Conservation (phyloP, 2,888 invertebrate species). For the Amiota communis region DNA sequence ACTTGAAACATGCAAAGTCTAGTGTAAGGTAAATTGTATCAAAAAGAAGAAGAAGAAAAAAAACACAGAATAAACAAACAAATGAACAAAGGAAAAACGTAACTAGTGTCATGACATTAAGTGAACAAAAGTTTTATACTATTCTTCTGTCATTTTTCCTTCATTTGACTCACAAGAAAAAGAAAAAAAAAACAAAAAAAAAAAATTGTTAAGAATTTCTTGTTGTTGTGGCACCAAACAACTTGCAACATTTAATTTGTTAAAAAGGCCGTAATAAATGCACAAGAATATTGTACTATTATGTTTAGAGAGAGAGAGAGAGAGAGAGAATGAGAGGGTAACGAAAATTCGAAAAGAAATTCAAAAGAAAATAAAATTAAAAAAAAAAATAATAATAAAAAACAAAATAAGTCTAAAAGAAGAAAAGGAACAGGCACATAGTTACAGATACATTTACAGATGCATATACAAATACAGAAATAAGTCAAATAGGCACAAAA, state of each 20-base stretch:
- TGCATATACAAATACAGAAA: not conserved
- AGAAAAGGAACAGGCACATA: slow-evolving; percentile 37
- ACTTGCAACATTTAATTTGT: slow-evolving; percentile 69
- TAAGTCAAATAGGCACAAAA: slow-evolving; percentile 41
- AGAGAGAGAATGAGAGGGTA: not conserved
- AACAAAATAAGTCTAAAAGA: slow-evolving; percentile 50
- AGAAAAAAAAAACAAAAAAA: slow-evolving; percentile 30
- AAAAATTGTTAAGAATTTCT: slow-evolving; percentile 15
- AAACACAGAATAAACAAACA: slow-evolving; percentile 2
- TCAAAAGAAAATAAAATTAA: slow-evolving; percentile 20
- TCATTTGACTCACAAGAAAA: not conserved
- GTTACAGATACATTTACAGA: slow-evolving; percentile 25
- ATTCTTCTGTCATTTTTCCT: not conserved
- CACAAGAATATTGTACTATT: slow-evolving; percentile 32
- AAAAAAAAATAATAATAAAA: slow-evolving; percentile 19
- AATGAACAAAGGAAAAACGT: not conserved
- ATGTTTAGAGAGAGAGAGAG: not conserved
- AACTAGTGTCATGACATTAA: no score
- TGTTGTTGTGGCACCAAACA: slow-evolving; percentile 41
- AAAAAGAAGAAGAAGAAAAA: not conserved
- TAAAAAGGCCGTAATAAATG: slow-evolving; percentile 62
- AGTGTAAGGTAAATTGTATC: no score
- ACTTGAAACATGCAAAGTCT: no score
- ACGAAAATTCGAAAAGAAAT: slow-evolving; percentile 26
- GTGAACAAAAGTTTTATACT: not conserved